Evolutionary conservation across 2,113 vertebrate genomes (phyloP).

Genomic region (Nymphicus hollandicus): DNA sequence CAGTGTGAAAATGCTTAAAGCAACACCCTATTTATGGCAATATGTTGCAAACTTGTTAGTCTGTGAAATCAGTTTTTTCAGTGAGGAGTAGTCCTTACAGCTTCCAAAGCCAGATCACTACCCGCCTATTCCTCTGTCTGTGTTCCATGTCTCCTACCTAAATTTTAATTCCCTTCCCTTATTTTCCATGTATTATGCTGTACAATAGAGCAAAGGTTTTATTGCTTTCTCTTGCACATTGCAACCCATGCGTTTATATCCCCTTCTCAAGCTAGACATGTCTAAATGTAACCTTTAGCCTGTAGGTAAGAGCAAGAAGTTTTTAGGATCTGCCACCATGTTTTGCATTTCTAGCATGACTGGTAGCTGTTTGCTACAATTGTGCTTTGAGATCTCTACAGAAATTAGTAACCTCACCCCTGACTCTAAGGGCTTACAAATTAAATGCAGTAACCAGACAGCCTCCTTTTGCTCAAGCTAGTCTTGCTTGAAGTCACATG

Average conservation of each 20-base stretch:
- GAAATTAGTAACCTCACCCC: background rate
- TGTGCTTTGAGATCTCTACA: background rate
- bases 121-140: background rate
- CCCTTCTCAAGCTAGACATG: background rate
- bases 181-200: background rate
- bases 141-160: background rate
- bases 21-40: background rate
- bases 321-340: background rate
- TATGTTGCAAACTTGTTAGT: background rate
- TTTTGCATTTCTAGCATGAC: background rate
- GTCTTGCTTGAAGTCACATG: background rate
- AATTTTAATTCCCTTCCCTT: background rate
- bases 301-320: background rate
- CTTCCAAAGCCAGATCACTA: background rate
- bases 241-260: background rate
- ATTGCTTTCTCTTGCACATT: background rate
- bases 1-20: background rate
- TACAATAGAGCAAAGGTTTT: background rate
- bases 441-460: background rate
- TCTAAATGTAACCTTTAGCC: background rate
- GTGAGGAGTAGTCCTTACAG: background rate
- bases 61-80: background rate
- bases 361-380: background rate
- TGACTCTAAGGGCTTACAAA: background rate
- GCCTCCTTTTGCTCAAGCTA: background rate